These are phyloP conservation scores for Vanessa atalanta DNA, from an alignment of 1,140 invertebrate species.

Conservation along the genomic window DNA sequence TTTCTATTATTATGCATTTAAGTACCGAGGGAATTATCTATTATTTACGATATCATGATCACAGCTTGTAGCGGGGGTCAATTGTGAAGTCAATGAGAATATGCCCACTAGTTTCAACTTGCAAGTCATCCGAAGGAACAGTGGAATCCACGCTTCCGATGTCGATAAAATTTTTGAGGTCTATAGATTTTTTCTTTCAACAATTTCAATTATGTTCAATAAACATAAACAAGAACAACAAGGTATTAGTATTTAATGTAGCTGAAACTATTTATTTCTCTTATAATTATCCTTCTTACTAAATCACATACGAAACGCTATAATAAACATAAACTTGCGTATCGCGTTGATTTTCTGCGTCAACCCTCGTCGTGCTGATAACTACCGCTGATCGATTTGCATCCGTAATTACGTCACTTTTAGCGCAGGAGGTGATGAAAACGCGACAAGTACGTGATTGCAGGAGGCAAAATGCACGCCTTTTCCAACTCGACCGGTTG, in stretches of 20 bases:
- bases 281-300: slow-evolving; percentile 61
- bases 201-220: slow-evolving; percentile 25
- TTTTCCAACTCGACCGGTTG: slow-evolving; percentile 66
- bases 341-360: slow-evolving; percentile 71
- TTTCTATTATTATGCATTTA: slow-evolving; percentile 50
- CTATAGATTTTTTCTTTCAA: slow-evolving; percentile 18
- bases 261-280: slow-evolving; percentile 10
- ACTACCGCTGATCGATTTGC: slow-evolving; percentile 77
- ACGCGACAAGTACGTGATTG: slow-evolving; percentile 74
- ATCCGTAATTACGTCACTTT: slow-evolving; percentile 79
- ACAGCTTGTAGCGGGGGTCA: slow-evolving; percentile 65
- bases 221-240: slow-evolving; percentile 4
- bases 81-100: slow-evolving; percentile 76
- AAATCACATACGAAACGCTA: slow-evolving; percentile 65
- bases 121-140: slow-evolving; percentile 73
- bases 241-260: slow-evolving; percentile 11
- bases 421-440: slow-evolving; percentile 75
- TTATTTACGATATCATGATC: slow-evolving; percentile 74
- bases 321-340: slow-evolving; percentile 65
- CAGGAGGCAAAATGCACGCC: slow-evolving; percentile 58
- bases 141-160: slow-evolving; percentile 74
- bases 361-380: slow-evolving; percentile 69
- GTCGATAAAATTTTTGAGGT: slow-evolving; percentile 48
- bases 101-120: slow-evolving; percentile 62
- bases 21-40: slow-evolving; percentile 63